phyloP scores from a whole-genome alignment of 1,140 invertebrate genomes.

The Drosophila pseudoobscura region DNA sequence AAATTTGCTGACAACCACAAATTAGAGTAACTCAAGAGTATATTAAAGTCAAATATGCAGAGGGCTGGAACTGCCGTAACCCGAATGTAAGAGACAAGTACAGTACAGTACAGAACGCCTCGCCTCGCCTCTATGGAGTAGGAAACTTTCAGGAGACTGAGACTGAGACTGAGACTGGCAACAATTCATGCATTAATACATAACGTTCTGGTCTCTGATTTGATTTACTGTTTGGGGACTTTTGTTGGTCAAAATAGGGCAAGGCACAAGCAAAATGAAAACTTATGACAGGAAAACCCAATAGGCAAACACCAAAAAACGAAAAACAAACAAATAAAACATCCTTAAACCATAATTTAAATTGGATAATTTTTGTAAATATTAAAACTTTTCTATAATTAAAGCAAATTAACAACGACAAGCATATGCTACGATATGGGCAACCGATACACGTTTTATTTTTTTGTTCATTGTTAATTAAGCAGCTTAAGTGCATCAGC shows the following conservation, averaged over 20 bases:
- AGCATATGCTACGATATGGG: conserved; percentile 30
- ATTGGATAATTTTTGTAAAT: conserved; percentile 26
- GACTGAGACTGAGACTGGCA: neutral
- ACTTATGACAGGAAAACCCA: conserved; percentile 27
- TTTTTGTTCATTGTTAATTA: conserved; percentile 35
- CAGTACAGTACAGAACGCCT: too few species aligned
- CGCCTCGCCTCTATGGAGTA: neutral
- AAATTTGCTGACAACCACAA: conserved; percentile 65
- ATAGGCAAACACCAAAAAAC: neutral
- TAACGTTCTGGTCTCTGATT: conserved; percentile 50
- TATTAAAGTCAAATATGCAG: conserved; percentile 55
- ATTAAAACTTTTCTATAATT: conserved; percentile 51
- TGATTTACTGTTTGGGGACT: conserved; percentile 56
- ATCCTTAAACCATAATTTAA: conserved; percentile 40
- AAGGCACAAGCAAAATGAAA: conserved; percentile 30
- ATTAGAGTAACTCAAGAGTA: conserved; percentile 57
- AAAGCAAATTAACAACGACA: conserved; percentile 57
- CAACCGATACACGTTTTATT: neutral
- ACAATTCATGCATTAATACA: conserved; percentile 51
- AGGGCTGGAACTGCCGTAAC: conserved; percentile 33
- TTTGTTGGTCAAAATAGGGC: conserved; percentile 12
- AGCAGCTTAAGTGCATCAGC: conserved; percentile 49
- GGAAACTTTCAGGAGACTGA: conserved; percentile 16
- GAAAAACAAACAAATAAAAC: conserved; percentile 1
- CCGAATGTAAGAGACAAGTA: conserved; percentile 9